A percentile compares a stretch with the other conserved stretches of the same genome.
Conservation (phyloP, 2,797 vertebrate genomes). For the Malurus leucopterus region DNA sequence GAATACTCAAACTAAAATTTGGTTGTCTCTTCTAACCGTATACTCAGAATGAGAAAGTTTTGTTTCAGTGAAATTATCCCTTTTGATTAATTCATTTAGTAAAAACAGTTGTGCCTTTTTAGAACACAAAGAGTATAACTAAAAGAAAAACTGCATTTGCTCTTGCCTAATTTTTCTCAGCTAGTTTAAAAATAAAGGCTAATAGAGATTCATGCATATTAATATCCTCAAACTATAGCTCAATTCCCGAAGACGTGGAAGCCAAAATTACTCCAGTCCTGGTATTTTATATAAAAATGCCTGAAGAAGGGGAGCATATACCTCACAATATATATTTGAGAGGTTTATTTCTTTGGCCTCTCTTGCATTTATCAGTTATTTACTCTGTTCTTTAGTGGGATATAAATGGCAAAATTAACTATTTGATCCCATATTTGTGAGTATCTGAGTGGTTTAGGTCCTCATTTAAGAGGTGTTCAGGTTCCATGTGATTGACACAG, state of each 20-base stretch:
- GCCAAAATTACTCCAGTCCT: neutral
- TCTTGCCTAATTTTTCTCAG: neutral
- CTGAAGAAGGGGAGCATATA: neutral
- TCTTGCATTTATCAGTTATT: neutral
- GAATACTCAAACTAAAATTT: neutral
- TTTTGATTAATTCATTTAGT: slow-evolving; percentile 17
- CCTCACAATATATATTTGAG: neutral
- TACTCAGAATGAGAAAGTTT: slow-evolving; percentile 12
- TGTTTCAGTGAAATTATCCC: neutral
- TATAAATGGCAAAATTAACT: neutral
- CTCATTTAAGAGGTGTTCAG: neutral
- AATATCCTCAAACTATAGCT: neutral
- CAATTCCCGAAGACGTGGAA: neutral
- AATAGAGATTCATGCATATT: neutral
- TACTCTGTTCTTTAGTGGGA: neutral
- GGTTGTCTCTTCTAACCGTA: neutral
- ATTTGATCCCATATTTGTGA: neutral
- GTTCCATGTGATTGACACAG: rapidly evolving
- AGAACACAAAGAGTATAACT: neutral
- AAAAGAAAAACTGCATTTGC: neutral
- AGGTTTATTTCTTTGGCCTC: neutral
- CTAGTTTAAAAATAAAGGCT: neutral
- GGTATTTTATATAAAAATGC: neutral
- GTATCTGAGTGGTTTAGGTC: neutral
- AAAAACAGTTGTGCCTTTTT: neutral